A percentile compares a stretch with the other conserved stretches of the same genome.
Conservation (phyloP, 2,113 vertebrate species). For the Mus pahari region DNA sequence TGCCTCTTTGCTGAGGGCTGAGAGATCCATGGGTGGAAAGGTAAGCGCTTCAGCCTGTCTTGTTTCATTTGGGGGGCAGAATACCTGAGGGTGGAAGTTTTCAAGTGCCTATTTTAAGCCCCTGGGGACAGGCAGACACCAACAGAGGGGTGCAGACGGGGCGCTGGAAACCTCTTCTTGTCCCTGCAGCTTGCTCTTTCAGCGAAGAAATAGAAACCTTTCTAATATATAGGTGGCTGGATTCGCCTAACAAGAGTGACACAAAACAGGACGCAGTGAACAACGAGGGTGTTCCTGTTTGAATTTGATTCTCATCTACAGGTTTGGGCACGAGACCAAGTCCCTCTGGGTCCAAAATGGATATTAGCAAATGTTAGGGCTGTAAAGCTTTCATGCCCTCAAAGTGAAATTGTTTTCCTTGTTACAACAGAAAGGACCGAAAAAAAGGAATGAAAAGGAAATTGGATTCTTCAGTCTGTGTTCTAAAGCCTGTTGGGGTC, state of each 20-base stretch:
- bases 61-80: background rate
- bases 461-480: background rate
- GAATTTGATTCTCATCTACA: background rate
- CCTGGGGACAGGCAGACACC: background rate
- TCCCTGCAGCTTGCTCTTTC: background rate
- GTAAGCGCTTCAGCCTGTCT: background rate
- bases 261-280: background rate
- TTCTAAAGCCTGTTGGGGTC: background rate
- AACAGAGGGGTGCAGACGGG: background rate
- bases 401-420: background rate
- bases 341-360: background rate
- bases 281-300: background rate
- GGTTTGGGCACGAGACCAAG: background rate
- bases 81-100: background rate
- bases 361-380: background rate
- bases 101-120: background rate
- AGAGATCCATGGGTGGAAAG: background rate
- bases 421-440: background rate
- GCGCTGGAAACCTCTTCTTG: background rate
- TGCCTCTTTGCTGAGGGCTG: background rate
- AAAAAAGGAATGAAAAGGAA: constrained; percentile 5
- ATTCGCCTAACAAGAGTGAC: background rate
- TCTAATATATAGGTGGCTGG: background rate
- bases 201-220: background rate
- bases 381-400: background rate